Conservation (phyloP, 2,797 vertebrate genomes). For the Chiroxiphia lanceolata region DNA sequence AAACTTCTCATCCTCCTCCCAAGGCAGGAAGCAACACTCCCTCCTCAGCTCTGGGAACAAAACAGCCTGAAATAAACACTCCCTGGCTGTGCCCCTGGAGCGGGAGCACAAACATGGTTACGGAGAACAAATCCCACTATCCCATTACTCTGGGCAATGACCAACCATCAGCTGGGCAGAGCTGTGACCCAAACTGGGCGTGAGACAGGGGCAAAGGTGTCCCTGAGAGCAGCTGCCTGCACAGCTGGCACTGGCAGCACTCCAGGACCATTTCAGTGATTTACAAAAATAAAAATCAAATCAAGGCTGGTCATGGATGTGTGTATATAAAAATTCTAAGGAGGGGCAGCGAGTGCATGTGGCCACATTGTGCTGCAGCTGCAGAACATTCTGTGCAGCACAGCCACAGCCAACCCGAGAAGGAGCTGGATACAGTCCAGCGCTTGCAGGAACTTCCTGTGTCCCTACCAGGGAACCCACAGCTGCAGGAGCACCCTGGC, state of each 20-base stretch:
- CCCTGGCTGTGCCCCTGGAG: background rate
- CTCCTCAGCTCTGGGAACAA: background rate
- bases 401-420: background rate
- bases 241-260: rapidly evolving
- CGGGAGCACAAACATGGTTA: rapidly evolving
- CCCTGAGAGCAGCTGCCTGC: background rate
- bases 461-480: background rate
- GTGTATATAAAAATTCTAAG: background rate
- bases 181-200: rapidly evolving
- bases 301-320: background rate
- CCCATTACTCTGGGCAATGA: background rate
- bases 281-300: background rate
- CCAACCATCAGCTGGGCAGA: background rate
- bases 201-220: background rate
- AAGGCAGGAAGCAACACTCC: background rate
- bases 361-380: background rate
- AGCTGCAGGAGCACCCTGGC: rapidly evolving
- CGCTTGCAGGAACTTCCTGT: rapidly evolving
- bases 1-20: background rate
- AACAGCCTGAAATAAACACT: background rate
- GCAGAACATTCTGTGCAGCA: background rate
- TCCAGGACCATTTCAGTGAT: background rate
- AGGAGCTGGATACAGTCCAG: background rate
- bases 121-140: background rate
- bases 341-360: rapidly evolving